Conservation (phyloP, 92 coral and sea anemone genomes). For the Parazoanthus atlanticus region DNA sequence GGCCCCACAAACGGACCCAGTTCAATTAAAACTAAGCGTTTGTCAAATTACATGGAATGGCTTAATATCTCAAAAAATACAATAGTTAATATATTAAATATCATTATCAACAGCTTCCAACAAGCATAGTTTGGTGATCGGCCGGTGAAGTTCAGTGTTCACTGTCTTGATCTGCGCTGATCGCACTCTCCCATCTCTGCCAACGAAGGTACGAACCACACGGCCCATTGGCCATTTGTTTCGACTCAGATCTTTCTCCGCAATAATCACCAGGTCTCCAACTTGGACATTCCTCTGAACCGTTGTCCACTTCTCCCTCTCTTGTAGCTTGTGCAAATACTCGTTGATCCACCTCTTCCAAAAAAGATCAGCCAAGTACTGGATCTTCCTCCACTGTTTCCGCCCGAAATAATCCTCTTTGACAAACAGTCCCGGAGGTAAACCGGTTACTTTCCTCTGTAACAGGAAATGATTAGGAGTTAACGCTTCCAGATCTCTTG, state of each 20-base stretch:
- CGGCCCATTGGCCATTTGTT: slow-evolving; percentile 48
- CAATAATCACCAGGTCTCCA: slow-evolving; percentile 40
- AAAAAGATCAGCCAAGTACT: slow-evolving; percentile 38
- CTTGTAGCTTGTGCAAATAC: slow-evolving; percentile 33
- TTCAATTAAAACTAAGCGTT: too few species aligned
- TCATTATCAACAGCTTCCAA: too few species aligned
- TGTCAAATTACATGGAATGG: too few species aligned
- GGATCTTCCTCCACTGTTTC: slow-evolving; percentile 53
- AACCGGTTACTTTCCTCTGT: slow-evolving; percentile 29
- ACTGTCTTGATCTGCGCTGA: slow-evolving; percentile 41
- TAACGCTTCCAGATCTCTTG: neutral
- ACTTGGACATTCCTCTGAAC: neutral
- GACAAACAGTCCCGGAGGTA: slow-evolving; percentile 64
- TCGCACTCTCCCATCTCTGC: slow-evolving; percentile 38
- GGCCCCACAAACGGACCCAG: too few species aligned
- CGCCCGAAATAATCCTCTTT: slow-evolving; percentile 54
- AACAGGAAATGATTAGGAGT: slow-evolving; percentile 18
- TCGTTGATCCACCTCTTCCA: slow-evolving; percentile 50
- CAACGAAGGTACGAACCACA: slow-evolving; percentile 21
- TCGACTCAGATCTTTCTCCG: neutral
- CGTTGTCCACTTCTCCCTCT: slow-evolving; percentile 36
- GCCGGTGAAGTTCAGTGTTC: neutral
- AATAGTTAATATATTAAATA: too few species aligned
- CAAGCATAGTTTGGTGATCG: neutral
- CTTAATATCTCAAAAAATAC: too few species aligned